Evolutionary conservation across 1,140 invertebrate genomes (phyloP), one percentile per base, ranked within the genome.

Genomic region (Gonioctena quinquepunctata): DNA sequence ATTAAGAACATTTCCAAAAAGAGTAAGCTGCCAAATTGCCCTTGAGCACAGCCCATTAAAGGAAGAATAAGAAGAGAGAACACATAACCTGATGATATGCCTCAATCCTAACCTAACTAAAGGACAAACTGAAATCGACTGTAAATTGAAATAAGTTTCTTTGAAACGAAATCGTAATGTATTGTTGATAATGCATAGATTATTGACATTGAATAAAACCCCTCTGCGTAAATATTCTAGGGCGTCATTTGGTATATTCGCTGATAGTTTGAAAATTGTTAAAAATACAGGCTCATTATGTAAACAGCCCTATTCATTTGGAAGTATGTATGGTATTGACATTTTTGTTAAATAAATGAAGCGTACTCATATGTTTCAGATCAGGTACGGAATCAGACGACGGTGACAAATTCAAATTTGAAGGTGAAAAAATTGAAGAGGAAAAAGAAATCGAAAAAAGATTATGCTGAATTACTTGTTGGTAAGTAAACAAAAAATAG

Each of bases 381-480:
- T 42, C 69, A 52, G 60, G 22, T 69, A 11, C 68, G 76, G 59
- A 50, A 71, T 52, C 76, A 80, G 61, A 80, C 79, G 13, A 78
- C 79, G 18, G 50, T 71, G 57, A 76, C 71, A 13, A 76, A 74
- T 67, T 71, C 74, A 22, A 71, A 67, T 57, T 61, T 78, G 62
- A 68, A 70, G 21, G n/a, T 16, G 3, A 76, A 73, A 42, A 70
- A 73, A 63, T 66, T 27, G 18, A 79, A 71, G 48, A 82, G 80
- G 63, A 85, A 83, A 68, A 82, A 80, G 77, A 26, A 66, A 6
- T 83, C 76, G 62, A 82, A 23, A 2, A 86, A 83, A 71, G 84
- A 84, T 66, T 87, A 85, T 79, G 80, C 83, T 5, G 86, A 88
- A 63, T 68, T 88, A 28, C 69, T 87, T 64, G 83, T 87, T 82